These are phyloP conservation scores for Vireo altiloquus DNA, from an alignment of 2,113 vertebrate species.

Conservation along the genomic window DNA sequence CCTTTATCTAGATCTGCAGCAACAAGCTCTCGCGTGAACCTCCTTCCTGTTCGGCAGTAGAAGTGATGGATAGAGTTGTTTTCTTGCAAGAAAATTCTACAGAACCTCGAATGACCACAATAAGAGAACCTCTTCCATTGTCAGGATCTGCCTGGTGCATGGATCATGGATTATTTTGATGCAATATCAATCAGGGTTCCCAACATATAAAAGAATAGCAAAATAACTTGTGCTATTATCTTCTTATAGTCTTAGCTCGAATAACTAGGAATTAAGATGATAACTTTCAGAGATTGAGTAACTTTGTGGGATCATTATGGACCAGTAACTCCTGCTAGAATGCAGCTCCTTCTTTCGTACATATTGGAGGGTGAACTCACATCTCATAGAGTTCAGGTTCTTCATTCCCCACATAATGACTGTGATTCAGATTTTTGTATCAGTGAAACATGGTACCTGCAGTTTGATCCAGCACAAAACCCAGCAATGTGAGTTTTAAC, in stretches of 20 bases:
- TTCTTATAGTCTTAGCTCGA: neutral
- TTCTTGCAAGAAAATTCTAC: neutral
- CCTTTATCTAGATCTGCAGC: neutral
- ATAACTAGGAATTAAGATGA: neutral
- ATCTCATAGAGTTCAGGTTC: neutral
- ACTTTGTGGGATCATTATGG: neutral
- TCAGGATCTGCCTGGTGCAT: fast-evolving
- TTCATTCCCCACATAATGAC: neutral
- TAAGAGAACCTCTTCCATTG: neutral
- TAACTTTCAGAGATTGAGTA: neutral
- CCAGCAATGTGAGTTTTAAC: neutral
- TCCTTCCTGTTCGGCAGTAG: neutral
- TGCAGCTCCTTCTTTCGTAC: neutral
- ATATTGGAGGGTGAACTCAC: neutral
- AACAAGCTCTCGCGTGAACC: fast-evolving
- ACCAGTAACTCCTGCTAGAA: neutral
- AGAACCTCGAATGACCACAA: neutral
- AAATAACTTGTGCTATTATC: neutral
- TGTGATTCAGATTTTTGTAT: neutral
- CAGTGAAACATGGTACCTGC: neutral
- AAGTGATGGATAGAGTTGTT: neutral
- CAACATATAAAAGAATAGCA: neutral
- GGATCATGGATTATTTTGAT: neutral
- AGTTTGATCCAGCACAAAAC: neutral
- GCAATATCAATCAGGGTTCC: neutral